Percentiles rank a stretch among this genome's conserved stretches.
phyloP scores from a whole-genome alignment of 2,888 invertebrate species.

The Gasteruption jaculator region DNA sequence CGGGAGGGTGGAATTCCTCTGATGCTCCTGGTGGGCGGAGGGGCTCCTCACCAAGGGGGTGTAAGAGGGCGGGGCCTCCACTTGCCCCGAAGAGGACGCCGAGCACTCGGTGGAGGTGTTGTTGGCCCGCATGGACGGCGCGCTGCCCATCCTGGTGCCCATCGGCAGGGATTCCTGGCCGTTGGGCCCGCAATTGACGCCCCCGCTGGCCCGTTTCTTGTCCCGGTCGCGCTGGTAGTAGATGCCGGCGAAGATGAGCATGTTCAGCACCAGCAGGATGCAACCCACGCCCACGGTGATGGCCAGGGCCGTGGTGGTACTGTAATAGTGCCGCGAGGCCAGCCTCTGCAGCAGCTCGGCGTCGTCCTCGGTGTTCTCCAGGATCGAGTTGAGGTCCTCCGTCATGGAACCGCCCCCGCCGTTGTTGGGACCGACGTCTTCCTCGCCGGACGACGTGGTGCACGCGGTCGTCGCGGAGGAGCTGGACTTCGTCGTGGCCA shows the following conservation, averaged over 20 bases:
- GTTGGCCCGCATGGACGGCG: no score
- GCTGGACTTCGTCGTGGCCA: slow-evolving; percentile 37
- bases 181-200: slow-evolving; percentile 38
- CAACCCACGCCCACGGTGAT: slow-evolving; percentile 74
- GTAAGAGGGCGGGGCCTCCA: slow-evolving; percentile 56
- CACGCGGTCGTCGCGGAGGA: slow-evolving; percentile 41
- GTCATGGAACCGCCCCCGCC: slow-evolving; percentile 28
- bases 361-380: slow-evolving; percentile 53
- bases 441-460: slow-evolving; percentile 38
- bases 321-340: slow-evolving; percentile 59
- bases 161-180: slow-evolving; percentile 47
- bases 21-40: slow-evolving; percentile 39
- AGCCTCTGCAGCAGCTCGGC: slow-evolving; percentile 55
- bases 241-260: slow-evolving; percentile 73
- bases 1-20: no score
- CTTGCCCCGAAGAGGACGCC: slow-evolving; percentile 40
- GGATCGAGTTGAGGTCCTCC: slow-evolving; percentile 38
- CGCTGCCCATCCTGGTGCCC: slow-evolving; percentile 51
- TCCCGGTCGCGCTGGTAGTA: slow-evolving; percentile 68
- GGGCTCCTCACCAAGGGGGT: slow-evolving; percentile 51
- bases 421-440: slow-evolving; percentile 21
- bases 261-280: slow-evolving; percentile 66
- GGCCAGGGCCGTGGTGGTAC: slow-evolving; percentile 72
- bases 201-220: slow-evolving; percentile 43
- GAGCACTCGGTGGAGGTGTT: slow-evolving; percentile 46